Base-by-base conservation (phyloP, 2,888 invertebrate genomes). In the Caenorhabditis doughertyi region DNA sequence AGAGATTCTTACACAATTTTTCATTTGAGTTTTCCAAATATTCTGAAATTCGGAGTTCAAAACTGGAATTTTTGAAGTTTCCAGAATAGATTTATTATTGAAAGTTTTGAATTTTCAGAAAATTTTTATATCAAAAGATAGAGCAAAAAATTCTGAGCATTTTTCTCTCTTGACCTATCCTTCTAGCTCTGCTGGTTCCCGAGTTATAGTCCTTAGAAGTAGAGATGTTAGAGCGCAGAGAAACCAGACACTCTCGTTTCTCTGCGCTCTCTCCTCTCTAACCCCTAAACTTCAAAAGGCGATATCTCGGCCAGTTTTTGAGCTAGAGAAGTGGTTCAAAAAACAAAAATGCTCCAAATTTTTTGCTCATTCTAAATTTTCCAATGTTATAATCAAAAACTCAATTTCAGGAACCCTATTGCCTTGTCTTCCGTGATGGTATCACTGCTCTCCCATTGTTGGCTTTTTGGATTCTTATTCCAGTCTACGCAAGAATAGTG, bases 371-470 rank as follows among this genome's bases (percentile, higher is more conserved):
- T 27, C 11, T 21, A 11, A n/a, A 8, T 29, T 56, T 56, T 32
- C 32, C 29, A 56, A 32, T 1, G 2, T 8, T 55, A n/a, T n/a
- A n/a, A n/a, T n/a, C n/a, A n/a, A n/a, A n/a, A n/a, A n/a, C n/a
- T n/a, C n/a, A 3, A 25, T 65, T 76, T 16, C 65, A 81, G 81
- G 56, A 62, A 27, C 77, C 81, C 13, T 81, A 81, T 32, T 81
- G 81, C 27, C 62, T 81, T 1, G 25, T 81, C 2, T 81, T 58
- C 29, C 81, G 81, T 35, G 81, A 81, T 67, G 64, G 23, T 4
- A 65, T 81, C 9, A 51, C 81, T 13, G 65, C 81, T 0, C 1
- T 81, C 44, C 81, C 81, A 3, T 42, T 81, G 3, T 1, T 72
- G 25, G 42, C 67, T 0, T 67, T 77, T 4, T 81, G 81, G 81